A percentile compares a stretch with the other conserved stretches of the same genome.
phyloP scores from a whole-genome alignment of 2,797 vertebrate species.

The Enteromius unitaeniatus region DNA sequence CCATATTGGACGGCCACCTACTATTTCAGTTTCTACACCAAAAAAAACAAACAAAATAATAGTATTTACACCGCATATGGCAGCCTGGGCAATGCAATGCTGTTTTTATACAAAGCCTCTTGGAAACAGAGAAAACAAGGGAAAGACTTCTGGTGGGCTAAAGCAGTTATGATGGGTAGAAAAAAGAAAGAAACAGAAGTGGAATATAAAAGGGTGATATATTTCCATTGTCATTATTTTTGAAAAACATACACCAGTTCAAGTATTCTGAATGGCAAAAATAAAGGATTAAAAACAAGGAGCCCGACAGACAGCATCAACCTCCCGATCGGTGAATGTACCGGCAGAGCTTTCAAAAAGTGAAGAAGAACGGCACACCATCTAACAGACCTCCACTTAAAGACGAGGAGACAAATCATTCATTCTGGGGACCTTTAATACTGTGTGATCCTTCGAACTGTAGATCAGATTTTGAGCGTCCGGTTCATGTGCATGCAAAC shows the following conservation, averaged over 20 bases:
- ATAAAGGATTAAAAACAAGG: slow-evolving; percentile 66
- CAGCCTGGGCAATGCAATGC: slow-evolving; percentile 53
- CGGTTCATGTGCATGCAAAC: slow-evolving; percentile 25
- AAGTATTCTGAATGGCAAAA: slow-evolving; percentile 75
- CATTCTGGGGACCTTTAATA: slow-evolving; percentile 50
- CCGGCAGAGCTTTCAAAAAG: slow-evolving; percentile 32
- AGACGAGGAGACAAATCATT: slow-evolving; percentile 18
- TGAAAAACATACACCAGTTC: slow-evolving; percentile 81
- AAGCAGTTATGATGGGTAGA: not conserved
- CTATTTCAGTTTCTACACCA: slow-evolving; percentile 52
- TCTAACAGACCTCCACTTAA: slow-evolving; percentile 15
- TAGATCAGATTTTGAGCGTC: slow-evolving; percentile 8
- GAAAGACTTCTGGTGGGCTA: slow-evolving; percentile 8
- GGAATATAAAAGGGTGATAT: slow-evolving; percentile 76
- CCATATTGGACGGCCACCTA: slow-evolving; percentile 30
- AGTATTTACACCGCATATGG: slow-evolving; percentile 58
- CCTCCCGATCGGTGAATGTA: slow-evolving; percentile 53
- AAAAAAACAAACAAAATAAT: slow-evolving; percentile 33
- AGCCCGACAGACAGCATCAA: slow-evolving; percentile 69
- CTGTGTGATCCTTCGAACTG: slow-evolving; percentile 45
- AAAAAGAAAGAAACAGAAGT: slow-evolving; percentile 49
- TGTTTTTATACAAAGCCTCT: slow-evolving; percentile 49
- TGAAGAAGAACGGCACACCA: not conserved
- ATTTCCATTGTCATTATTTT: slow-evolving; percentile 70
- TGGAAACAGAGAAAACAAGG: slow-evolving; percentile 29